phyloP scores from a whole-genome alignment of 53 echinoderm and acorn worm genomes.

The Temnopleurus reevesii region DNA sequence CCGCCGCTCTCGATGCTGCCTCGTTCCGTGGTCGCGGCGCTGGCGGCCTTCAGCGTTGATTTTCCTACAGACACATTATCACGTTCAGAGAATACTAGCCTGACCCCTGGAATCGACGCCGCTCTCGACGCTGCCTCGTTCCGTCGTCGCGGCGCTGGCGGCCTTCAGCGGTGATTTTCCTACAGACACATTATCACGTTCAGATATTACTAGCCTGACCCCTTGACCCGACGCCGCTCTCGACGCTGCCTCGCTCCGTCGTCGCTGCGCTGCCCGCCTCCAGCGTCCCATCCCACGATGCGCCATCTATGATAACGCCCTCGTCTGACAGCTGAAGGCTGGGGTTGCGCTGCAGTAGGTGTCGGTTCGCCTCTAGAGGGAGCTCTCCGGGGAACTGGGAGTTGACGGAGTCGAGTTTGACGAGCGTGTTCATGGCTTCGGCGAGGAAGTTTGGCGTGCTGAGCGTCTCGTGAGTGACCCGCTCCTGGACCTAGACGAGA shows the following conservation, averaged over 20 bases:
- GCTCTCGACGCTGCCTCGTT: slow-evolving; percentile 71
- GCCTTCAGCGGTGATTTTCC: neutral
- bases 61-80: too few relatives aligned
- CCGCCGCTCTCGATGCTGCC: slow-evolving; percentile 71
- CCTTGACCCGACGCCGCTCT: slow-evolving; percentile 69
- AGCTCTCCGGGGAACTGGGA: neutral
- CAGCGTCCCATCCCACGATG: slow-evolving; percentile 65
- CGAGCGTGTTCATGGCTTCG: slow-evolving; percentile 54
- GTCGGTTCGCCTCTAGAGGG: slow-evolving; percentile 16
- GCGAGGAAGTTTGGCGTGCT: slow-evolving; percentile 50
- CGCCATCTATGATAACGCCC: slow-evolving; percentile 73
- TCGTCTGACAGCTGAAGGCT: slow-evolving; percentile 76
- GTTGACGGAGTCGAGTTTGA: slow-evolving; percentile 38
- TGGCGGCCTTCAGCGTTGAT: neutral
- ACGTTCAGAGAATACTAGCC: neutral
- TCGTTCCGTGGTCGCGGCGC: slow-evolving; percentile 65
- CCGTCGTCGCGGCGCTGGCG: slow-evolving; percentile 58
- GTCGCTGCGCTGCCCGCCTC: slow-evolving; percentile 72
- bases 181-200: neutral
- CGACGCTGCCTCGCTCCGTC: slow-evolving; percentile 78
- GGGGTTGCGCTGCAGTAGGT: slow-evolving; percentile 45
- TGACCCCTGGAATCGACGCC: slow-evolving; percentile 59
- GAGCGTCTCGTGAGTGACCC: slow-evolving; percentile 7
- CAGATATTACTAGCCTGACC: slow-evolving; percentile 42
- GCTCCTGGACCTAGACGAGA: neutral